These are phyloP conservation scores for Antigone vipio DNA, from an alignment of 2,113 vertebrate species.

Conservation along the genomic window DNA sequence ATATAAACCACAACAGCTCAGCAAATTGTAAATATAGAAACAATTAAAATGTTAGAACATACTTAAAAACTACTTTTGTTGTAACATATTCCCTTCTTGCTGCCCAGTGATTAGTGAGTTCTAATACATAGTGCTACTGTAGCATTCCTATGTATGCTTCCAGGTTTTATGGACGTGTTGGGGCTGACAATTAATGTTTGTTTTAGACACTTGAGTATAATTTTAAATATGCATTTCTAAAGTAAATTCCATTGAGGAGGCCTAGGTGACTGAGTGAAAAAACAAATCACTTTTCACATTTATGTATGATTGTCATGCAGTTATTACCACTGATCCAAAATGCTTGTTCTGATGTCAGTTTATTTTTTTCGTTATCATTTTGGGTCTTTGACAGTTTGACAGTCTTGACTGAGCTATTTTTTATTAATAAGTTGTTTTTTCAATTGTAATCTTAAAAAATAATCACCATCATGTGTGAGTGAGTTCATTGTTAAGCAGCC, in stretches of 20 bases:
- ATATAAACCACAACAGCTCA: background rate
- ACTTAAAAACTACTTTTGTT: background rate
- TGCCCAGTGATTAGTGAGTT: conserved; percentile 6
- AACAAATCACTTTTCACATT: conserved; percentile 32
- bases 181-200: conserved; percentile 33
- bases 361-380: conserved; percentile 33
- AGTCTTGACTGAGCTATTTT: background rate
- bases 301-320: background rate
- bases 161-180: background rate
- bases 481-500: background rate
- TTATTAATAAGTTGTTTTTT: background rate
- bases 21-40: background rate
- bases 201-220: background rate
- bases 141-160: background rate
- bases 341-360: conserved; percentile 8
- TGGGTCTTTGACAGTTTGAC: conserved; percentile 11
- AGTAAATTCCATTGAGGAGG: conserved; percentile 50
- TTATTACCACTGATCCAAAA: conserved; percentile 43
- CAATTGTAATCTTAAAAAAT: background rate
- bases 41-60: background rate
- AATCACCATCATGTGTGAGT: background rate
- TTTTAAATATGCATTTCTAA: conserved; percentile 25
- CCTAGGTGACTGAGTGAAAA: conserved; percentile 71
- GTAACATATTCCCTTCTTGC: background rate
- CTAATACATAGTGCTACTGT: background rate